These are phyloP conservation scores for Volucella inanis DNA, from an alignment of 2,888 invertebrate species.

Conservation along the genomic window DNA sequence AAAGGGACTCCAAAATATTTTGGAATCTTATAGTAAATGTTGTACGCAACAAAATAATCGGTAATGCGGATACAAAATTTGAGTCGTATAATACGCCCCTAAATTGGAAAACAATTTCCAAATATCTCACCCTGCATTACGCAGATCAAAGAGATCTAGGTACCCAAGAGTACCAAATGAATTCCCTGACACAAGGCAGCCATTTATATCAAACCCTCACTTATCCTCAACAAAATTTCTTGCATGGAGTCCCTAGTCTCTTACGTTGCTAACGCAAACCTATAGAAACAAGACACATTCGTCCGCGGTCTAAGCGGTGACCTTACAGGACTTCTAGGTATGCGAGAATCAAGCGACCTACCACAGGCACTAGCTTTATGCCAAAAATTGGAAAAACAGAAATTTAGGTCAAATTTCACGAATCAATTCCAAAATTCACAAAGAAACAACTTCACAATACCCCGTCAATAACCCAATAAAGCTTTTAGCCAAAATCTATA, in stretches of 20 bases:
- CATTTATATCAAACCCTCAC: constrained; percentile 69
- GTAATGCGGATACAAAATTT: constrained; percentile 70
- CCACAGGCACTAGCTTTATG: constrained; percentile 66
- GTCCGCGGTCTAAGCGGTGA: constrained; percentile 71
- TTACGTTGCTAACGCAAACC: constrained; percentile 50
- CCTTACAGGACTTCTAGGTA: constrained; percentile 60
- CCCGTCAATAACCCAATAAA: constrained; percentile 8
- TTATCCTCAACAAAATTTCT: constrained; percentile 74
- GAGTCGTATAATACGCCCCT: no score
- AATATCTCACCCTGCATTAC: no score
- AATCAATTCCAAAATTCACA: constrained; percentile 14
- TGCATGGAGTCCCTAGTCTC: constrained; percentile 71
- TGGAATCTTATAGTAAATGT: constrained; percentile 53
- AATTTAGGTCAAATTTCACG: constrained; percentile 5
- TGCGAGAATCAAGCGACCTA: constrained; percentile 66
- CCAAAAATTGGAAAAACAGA: no score
- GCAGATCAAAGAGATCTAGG: no score
- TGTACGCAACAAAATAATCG: constrained; percentile 56
- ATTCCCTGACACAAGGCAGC: constrained; percentile 54
- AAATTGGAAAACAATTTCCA: no score
- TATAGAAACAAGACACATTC: constrained; percentile 75
- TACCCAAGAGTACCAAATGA: constrained; percentile 72
- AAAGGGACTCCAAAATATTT: constrained; percentile 14
- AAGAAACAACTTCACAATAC: background rate
- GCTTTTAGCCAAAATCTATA: background rate